Evolutionary conservation across 2,113 vertebrate genomes (phyloP), one percentile per base, ranked within the genome.

Genomic region (Bos indicus): DNA sequence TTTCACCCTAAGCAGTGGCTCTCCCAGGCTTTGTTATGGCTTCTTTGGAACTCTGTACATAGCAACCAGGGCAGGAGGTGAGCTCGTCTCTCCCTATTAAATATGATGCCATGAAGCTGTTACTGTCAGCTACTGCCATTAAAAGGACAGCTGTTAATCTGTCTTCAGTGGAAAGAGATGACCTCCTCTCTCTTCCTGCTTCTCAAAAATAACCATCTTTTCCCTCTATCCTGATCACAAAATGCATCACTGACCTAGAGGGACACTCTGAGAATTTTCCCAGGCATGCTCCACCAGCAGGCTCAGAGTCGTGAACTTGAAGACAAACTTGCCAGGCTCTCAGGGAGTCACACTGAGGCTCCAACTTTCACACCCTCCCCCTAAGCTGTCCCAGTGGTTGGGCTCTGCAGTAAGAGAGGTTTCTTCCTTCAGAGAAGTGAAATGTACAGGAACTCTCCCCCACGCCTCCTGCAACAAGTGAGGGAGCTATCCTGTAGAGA

Each of bases 11-110:
- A 88, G 46, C 81, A 43, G 25, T 28, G 56, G 71, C 48, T 93
- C 91, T 95, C 62, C 54, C 15, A 77, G 88, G 16, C 91, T 97
- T 98, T 98, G 97, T 97, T 98, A 91, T 96, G 98, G 71, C n/a
- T 86, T 94, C 52, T 94, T 96, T 25, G 6, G 60, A 64, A 62
- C 93, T 87, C 91, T 60, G 60, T 98, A 90, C 94, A 96, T 97
- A 98, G 98, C 94, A 97, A 98, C 96, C 77, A 84, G 94, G 40
- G 60, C 85, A 52, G 48, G 71, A 93, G 57, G 94, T 88, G 95
- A 96, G 90, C 78, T 77, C 48, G 93, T 89, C 52, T 92, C 90
- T 97, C 93, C 86, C 82, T 88, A 91, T 97, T 98, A 98, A 97
- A 97, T 64, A 90, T 84, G 98, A 98, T 98, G 96, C 3, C 91